Evolutionary conservation across 2,797 vertebrate genomes (phyloP), one percentile per base, ranked within the genome.

Genomic region (Phrynocephalus vlangalii): DNA sequence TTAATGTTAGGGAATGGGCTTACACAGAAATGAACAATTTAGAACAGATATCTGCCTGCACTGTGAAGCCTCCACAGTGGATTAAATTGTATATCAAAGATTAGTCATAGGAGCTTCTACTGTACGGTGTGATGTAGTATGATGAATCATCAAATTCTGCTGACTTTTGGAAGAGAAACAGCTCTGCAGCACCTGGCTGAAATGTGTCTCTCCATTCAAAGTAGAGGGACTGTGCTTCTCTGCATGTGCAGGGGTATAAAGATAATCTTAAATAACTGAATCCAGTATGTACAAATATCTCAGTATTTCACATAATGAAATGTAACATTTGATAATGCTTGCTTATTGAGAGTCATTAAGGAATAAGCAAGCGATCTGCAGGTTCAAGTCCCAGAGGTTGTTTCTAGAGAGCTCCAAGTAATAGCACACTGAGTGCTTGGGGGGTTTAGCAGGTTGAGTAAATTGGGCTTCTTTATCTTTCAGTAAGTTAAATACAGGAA

Each of bases 111-210:
- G 85, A 90, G 91, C 88, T 60, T 5, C 77, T 90, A 82, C 91
- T 82, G 86, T 92, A 91, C 75, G 89, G 84, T 75, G 48, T 33
- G 26, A 24, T 90, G 86, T 93, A 70, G 81, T n/a, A 8, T 87
- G 93, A 90, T 94, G 95, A 92, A 94, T 96, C 93, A 93, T 92
- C 91, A 87, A 85, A 60, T 84, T 84, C 87, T 94, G 94, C 92
- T 89, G 95, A 95, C 96, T 84, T 87, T 60, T 91, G 92, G 91
- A 93, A 95, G 92, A 91, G 91, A 94, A 91, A 87, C 90, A 90
- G 91, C 89, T 88, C 91, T 95, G 93, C 81, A 80, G 1, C 90
- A 94, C 84, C 84, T 73, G 89, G 76, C 82, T 93, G 88, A 88
- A 91, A 93, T 87, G 86, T 95, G 50, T 79, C 56, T 87, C 28